Conservation (phyloP, 2,888 invertebrate genomes). For the Scaptomyza flava region DNA sequence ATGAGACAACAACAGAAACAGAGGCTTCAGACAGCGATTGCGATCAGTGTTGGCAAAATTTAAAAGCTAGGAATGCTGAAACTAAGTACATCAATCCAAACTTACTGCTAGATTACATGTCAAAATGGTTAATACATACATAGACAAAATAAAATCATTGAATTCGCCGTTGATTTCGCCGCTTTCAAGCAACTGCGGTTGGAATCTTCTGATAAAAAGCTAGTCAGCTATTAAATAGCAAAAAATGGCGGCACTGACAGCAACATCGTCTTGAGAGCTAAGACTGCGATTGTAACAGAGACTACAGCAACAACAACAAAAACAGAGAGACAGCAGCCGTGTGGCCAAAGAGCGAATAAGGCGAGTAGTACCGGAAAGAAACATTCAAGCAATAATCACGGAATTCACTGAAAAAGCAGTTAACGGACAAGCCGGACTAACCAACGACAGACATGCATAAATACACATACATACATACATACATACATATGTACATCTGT, state of each 20-base stretch:
- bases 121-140: neutral
- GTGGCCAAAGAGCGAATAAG: slow-evolving; percentile 29
- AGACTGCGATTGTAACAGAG: slow-evolving; percentile 8
- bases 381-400: slow-evolving; percentile 82
- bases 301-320: slow-evolving; percentile 1
- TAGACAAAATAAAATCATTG: neutral
- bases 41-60: slow-evolving; percentile 6
- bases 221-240: slow-evolving; percentile 1
- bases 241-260: slow-evolving; percentile 7
- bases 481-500: neutral
- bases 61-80: neutral
- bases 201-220: neutral
- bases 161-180: neutral
- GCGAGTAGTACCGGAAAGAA: slow-evolving; percentile 77
- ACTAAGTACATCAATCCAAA: neutral
- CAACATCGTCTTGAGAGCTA: slow-evolving; percentile 8
- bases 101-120: neutral
- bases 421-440: slow-evolving; percentile 67
- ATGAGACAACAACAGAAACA: slow-evolving; percentile 22
- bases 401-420: slow-evolving; percentile 82
- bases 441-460: slow-evolving; percentile 34
- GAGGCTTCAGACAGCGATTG: slow-evolving; percentile 22
- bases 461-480: slow-evolving; percentile 6
- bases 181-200: neutral
- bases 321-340: slow-evolving; percentile 26